Conservation (phyloP, 2,113 vertebrate genomes). For the Zeus faber region DNA sequence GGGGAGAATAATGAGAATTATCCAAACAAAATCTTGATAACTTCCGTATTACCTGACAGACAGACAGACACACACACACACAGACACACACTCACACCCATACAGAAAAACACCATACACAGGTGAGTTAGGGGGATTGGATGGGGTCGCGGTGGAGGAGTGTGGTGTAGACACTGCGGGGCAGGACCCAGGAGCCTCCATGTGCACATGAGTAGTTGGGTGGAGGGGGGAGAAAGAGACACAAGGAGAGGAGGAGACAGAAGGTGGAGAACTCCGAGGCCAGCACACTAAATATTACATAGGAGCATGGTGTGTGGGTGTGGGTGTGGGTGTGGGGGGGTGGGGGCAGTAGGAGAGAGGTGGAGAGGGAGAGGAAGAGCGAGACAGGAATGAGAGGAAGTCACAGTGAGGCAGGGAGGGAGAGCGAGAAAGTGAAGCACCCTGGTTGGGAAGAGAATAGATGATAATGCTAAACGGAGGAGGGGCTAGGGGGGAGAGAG, state of each 20-base stretch:
- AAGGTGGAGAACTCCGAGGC: constrained; percentile 13
- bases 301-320: background rate
- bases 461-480: background rate
- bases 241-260: background rate
- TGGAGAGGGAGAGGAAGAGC: background rate
- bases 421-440: background rate
- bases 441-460: background rate
- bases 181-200: too few relatives aligned
- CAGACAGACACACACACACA: too few relatives aligned
- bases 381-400: background rate
- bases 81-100: too few relatives aligned
- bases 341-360: background rate
- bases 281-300: constrained; percentile 8
- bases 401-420: background rate
- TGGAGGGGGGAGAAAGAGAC: background rate
- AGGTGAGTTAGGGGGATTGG: too few relatives aligned
- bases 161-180: too few relatives aligned
- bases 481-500: background rate
- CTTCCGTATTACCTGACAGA: too few relatives aligned
- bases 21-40: too few relatives aligned
- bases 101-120: too few relatives aligned
- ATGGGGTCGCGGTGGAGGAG: too few relatives aligned
- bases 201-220: too few relatives aligned
- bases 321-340: background rate
- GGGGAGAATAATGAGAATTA: too few relatives aligned